Evolutionary conservation across 2,797 vertebrate species (phyloP), one percentile per base, ranked within the genome.

Genomic region (Hafferia zeledoni): DNA sequence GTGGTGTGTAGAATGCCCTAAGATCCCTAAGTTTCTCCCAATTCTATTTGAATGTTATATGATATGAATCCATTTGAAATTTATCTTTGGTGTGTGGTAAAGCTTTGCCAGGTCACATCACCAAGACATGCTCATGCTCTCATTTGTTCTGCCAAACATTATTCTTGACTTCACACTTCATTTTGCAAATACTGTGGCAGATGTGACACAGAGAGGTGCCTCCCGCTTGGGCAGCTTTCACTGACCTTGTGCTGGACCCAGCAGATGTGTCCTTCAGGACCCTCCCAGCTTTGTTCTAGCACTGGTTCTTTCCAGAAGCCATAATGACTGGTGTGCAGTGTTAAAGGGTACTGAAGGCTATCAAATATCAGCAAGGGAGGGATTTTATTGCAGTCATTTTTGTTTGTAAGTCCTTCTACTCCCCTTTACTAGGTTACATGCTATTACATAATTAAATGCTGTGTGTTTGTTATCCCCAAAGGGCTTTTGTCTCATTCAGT

Each of bases 361-460:
- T 44, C 44, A 61, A 19, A 22, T 39, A 72, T 30, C 44, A 52
- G 27, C 0, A 3, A 82, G n/a, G 4, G 19, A 92, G 47, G 9
- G 30, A 1, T 3, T 49, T 50, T 56, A 44, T 37, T 59, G 17
- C 52, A 60, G 25, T 77, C 46, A 53, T 63, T 71, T 70, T 69
- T 75, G 2, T 70, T 69, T 75, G 2, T 3, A 59, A 85, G n/a
- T 63, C 46, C 57, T 94, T 94, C 65, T n/a, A 37, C 28, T 88
- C 44, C 61, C 2, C 0, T 90, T 81, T 79, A 53, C 28, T 60
- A 70, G 63, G 63, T 82, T 92, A 28, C 24, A 57, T 78, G 41
- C 61, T 90, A 52, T 84, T 91, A 63, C 44, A 46, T 89, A 93
- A 94, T 85, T 81, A 82, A 82, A 77, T 67, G 41, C 23, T 87